These are phyloP conservation scores for Lacanobia oleracea DNA, from an alignment of 2,888 invertebrate species.

Conservation along the genomic window DNA sequence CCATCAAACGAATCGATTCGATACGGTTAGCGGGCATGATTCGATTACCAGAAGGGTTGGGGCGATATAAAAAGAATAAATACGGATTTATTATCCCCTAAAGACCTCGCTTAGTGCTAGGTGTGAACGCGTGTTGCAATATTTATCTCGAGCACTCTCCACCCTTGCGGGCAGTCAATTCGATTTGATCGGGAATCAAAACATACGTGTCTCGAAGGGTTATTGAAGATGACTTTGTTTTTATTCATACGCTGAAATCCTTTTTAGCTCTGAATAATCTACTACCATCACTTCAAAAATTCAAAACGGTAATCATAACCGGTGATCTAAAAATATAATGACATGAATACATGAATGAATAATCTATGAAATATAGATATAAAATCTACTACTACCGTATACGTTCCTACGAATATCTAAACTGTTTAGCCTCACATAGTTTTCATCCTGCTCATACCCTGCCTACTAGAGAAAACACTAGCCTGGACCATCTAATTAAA, in stretches of 20 bases:
- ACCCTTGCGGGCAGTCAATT: slow-evolving; percentile 86
- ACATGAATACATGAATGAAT: too few relatives aligned
- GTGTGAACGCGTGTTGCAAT: slow-evolving; percentile 88
- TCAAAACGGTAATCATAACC: too few relatives aligned
- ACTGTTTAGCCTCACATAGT: too few relatives aligned
- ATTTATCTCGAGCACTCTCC: slow-evolving; percentile 81
- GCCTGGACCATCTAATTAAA: too few relatives aligned
- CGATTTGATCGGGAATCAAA: slow-evolving; percentile 85
- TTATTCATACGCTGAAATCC: not conserved
- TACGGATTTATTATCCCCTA: slow-evolving; percentile 90
- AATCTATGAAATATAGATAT: too few relatives aligned
- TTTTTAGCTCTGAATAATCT: too few relatives aligned
- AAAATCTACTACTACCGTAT: too few relatives aligned
- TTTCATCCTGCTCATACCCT: too few relatives aligned
- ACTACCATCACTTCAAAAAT: too few relatives aligned
- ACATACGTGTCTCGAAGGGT: slow-evolving; percentile 79
- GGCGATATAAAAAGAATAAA: slow-evolving; percentile 89
- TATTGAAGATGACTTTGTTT: slow-evolving; percentile 23
- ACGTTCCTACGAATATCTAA: too few relatives aligned
- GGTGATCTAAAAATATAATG: too few relatives aligned
- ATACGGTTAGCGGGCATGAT: slow-evolving; percentile 84
- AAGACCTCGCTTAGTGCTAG: slow-evolving; percentile 86
- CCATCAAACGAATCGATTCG: slow-evolving; percentile 81
- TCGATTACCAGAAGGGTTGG: slow-evolving; percentile 85
- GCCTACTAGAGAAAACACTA: too few relatives aligned